phyloP scores from a whole-genome alignment of 1,140 invertebrate species.

The Sycobia sp. region DNA sequence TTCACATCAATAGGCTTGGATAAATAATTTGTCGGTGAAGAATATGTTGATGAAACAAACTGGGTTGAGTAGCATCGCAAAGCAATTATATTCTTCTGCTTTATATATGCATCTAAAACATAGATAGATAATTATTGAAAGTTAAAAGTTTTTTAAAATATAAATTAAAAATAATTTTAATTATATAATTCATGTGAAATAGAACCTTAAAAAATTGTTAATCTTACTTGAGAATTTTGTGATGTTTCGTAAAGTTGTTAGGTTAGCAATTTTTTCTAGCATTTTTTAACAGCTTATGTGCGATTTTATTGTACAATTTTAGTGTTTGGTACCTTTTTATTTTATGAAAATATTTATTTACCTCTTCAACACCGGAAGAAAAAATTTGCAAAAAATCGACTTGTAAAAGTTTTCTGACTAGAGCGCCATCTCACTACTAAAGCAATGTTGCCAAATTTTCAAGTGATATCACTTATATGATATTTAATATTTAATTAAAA shows the following conservation, averaged over 20 bases:
- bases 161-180: constrained; percentile 15
- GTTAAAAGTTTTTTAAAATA: constrained; percentile 10
- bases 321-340: background rate
- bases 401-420: background rate
- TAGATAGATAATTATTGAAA: background rate
- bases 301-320: background rate
- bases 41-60: background rate
- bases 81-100: background rate
- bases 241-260: constrained; percentile 24
- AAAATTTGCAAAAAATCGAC: background rate
- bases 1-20: constrained; percentile 15
- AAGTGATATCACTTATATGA: constrained; percentile 1
- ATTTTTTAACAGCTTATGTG: constrained; percentile 34
- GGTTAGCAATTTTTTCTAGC: constrained; percentile 36
- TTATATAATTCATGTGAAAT: constrained; percentile 17
- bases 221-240: constrained; percentile 31
- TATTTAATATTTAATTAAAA: constrained; percentile 3
- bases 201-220: constrained; percentile 10
- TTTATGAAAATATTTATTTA: constrained; percentile 2
- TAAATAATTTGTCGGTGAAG: background rate
- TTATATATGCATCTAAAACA: constrained; percentile 13
- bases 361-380: background rate
- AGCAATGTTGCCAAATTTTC: constrained; percentile 15
- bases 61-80: constrained; percentile 23
- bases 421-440: background rate